A percentile compares a stretch with the other conserved stretches of the same genome.
Conservation (phyloP, 2,888 invertebrate species). For the Melanchra persicariae region DNA sequence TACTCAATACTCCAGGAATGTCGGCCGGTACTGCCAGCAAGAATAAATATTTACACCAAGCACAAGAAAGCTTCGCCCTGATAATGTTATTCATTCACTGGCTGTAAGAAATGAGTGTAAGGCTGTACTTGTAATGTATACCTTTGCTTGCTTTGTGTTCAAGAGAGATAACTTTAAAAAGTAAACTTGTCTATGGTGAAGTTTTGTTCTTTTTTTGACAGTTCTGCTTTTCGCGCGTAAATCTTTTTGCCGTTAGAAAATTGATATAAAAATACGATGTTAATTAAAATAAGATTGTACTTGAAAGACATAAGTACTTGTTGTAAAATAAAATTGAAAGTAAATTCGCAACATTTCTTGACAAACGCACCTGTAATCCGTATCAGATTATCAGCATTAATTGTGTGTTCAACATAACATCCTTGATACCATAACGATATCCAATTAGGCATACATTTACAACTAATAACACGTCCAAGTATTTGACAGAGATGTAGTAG, state of each 20-base stretch:
- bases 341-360: background rate
- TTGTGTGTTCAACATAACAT: slow-evolving; percentile 18
- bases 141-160: slow-evolving; percentile 55
- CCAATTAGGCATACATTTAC: slow-evolving; percentile 36
- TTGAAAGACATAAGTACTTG: background rate
- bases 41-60: slow-evolving; percentile 68
- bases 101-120: slow-evolving; percentile 67
- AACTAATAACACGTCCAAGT: slow-evolving; percentile 29
- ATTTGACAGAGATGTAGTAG: slow-evolving; percentile 50
- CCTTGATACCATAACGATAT: slow-evolving; percentile 7
- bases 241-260: slow-evolving; percentile 1
- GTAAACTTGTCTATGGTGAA: slow-evolving; percentile 51
- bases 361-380: background rate
- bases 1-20: slow-evolving; percentile 62
- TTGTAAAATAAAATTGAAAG: background rate
- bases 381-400: slow-evolving; percentile 39
- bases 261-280: background rate
- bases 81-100: slow-evolving; percentile 69
- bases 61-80: slow-evolving; percentile 65
- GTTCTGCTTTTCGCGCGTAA: slow-evolving; percentile 1
- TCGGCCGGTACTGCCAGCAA: slow-evolving; percentile 52
- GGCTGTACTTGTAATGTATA: slow-evolving; percentile 66
- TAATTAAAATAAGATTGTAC: background rate
- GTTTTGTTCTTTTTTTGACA: slow-evolving; percentile 21
- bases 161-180: slow-evolving; percentile 59